phyloP scores from a whole-genome alignment of 2,888 invertebrate species.

The Notodonta dromedarius region DNA sequence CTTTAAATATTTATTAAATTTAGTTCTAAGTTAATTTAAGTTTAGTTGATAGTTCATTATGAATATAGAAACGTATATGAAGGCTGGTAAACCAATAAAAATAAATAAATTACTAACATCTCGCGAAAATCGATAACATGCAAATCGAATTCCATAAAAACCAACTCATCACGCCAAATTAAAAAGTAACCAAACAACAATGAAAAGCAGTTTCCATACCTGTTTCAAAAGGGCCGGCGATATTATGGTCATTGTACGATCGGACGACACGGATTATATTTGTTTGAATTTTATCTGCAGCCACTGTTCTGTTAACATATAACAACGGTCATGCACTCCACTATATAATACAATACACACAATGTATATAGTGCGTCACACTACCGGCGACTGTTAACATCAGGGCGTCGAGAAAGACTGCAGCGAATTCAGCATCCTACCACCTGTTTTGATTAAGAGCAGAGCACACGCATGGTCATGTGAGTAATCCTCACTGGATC shows the following conservation, averaged over 20 bases:
- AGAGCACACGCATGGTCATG: constrained; percentile 46
- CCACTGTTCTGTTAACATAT: not conserved
- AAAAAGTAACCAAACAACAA: not conserved
- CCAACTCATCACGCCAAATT: not conserved
- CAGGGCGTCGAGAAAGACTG: constrained; percentile 49
- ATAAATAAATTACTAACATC: too few species aligned
- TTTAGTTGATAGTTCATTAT: too few species aligned
- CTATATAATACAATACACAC: not conserved
- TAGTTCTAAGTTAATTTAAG: too few species aligned
- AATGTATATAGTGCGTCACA: not conserved
- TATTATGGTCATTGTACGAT: constrained; percentile 48
- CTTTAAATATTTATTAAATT: too few species aligned
- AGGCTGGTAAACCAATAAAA: too few species aligned
- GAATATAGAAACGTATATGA: too few species aligned
- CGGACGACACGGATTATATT: constrained; percentile 9
- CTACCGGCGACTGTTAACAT: constrained; percentile 43
- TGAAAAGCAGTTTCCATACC: constrained; percentile 40
- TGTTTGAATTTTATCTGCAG: not conserved
- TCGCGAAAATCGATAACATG: not conserved
- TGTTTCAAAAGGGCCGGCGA: constrained; percentile 68
- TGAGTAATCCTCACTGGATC: constrained; percentile 40
- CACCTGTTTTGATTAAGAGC: constrained; percentile 47
- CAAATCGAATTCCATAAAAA: not conserved
- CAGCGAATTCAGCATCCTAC: constrained; percentile 34
- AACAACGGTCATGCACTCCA: not conserved